Conservation (phyloP, 2,113 vertebrate species). For the Cyanocitta stelleri region DNA sequence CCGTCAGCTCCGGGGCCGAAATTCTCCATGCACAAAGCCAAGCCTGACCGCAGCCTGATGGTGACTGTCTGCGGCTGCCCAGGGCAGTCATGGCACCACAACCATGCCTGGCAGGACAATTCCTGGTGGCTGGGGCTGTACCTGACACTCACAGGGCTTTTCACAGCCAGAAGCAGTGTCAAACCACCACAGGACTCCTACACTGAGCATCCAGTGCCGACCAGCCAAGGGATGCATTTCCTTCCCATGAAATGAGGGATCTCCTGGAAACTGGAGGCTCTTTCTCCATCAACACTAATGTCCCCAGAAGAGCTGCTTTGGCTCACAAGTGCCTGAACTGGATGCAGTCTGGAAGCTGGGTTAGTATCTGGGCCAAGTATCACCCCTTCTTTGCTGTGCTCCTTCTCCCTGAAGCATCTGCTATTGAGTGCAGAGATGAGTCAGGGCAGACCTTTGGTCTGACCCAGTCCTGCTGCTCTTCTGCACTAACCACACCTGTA, state of each 20-base stretch:
- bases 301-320: background rate
- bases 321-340: background rate
- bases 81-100: background rate
- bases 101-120: accelerated
- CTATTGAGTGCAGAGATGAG: background rate
- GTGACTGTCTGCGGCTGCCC: background rate
- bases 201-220: background rate
- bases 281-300: background rate
- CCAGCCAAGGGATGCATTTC: background rate
- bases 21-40: background rate
- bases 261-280: background rate
- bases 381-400: background rate
- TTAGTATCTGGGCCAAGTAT: background rate
- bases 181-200: background rate
- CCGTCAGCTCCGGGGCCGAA: accelerated
- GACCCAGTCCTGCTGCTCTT: background rate
- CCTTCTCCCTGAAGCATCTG: background rate
- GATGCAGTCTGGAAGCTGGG: background rate
- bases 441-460: background rate
- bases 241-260: background rate
- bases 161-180: background rate
- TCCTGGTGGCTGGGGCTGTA: background rate
- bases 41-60: background rate
- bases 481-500: background rate
- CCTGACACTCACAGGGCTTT: background rate